These are phyloP conservation scores for Erebia ligea DNA, from an alignment of 2,888 invertebrate species.

Conservation along the genomic window DNA sequence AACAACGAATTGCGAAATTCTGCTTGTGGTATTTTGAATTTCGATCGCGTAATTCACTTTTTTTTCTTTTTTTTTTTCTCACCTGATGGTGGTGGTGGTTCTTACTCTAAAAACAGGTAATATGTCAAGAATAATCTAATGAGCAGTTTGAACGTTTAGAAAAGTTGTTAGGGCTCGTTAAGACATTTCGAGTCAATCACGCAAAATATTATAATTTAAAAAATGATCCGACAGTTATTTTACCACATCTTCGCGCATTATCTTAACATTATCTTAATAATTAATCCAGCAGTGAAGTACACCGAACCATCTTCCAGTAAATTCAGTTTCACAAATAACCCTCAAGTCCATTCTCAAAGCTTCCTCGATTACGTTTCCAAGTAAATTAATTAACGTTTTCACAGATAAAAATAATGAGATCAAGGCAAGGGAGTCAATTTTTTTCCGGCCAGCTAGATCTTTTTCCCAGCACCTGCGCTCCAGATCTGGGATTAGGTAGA, in stretches of 20 bases:
- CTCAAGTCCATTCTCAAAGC: neutral
- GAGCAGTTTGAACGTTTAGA: conserved; percentile 19
- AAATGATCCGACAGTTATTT: conserved; percentile 24
- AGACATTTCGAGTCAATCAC: neutral
- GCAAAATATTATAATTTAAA: neutral
- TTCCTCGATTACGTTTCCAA: neutral
- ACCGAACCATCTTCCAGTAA: neutral
- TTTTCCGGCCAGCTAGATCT: too few relatives aligned
- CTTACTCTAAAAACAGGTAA: conserved; percentile 6
- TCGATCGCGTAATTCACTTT: neutral
- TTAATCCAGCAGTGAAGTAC: conserved; percentile 1
- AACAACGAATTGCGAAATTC: neutral
- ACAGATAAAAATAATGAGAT: neutral
- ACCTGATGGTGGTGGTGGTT: too few relatives aligned
- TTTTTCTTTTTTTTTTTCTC: too few relatives aligned
- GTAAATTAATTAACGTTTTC: conserved; percentile 4
- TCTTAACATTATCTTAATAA: neutral
- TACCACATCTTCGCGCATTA: conserved; percentile 1
- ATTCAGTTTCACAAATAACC: conserved; percentile 1
- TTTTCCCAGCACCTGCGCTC: too few relatives aligned
- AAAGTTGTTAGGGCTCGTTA: conserved; percentile 9
- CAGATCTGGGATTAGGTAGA: neutral
- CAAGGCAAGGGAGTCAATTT: neutral
- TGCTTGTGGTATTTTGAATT: neutral
- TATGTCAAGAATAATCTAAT: neutral